Evolutionary conservation across 2,797 vertebrate species (phyloP).

Genomic region (Rhadinocentrus ornatus): DNA sequence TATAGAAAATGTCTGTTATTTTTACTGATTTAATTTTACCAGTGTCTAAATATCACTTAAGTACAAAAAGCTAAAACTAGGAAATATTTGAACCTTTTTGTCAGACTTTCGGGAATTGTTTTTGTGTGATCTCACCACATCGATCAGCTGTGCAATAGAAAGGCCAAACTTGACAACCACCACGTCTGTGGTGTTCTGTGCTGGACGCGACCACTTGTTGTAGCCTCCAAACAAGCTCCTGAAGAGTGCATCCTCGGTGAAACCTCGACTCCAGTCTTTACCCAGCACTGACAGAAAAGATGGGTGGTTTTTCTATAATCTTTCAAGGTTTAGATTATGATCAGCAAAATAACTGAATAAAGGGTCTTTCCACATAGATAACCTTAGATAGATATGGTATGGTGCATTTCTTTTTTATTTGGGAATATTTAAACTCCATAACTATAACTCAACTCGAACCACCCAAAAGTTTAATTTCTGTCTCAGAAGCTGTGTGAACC

Average conservation of each 20-base stretch:
- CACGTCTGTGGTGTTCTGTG: slow-evolving; percentile 86
- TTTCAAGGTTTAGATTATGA: too few species aligned
- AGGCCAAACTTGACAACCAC: slow-evolving; percentile 91
- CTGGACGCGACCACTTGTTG: slow-evolving; percentile 90
- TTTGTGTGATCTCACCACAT: slow-evolving; percentile 82
- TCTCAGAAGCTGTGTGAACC: neutral
- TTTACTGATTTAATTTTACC: too few species aligned
- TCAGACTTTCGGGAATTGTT: neutral
- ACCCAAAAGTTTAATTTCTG: neutral
- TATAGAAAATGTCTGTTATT: neutral
- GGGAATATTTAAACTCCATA: too few species aligned
- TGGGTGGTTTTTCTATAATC: neutral
- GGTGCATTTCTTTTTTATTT: too few species aligned
- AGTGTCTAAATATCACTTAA: too few species aligned
- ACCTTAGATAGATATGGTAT: too few species aligned
- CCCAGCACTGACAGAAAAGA: slow-evolving; percentile 40
- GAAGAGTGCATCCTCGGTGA: slow-evolving; percentile 88
- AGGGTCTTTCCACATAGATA: too few species aligned
- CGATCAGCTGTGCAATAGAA: slow-evolving; percentile 92
- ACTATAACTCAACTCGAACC: too few species aligned
- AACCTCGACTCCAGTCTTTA: slow-evolving; percentile 68
- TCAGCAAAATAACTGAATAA: neutral
- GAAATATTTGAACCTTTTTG: neutral
- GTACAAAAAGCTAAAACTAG: neutral
- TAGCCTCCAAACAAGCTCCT: slow-evolving; percentile 86